These are phyloP conservation scores for Eupeodes latifasciatus DNA, from an alignment of 2,888 invertebrate species.

Conservation along the genomic window DNA sequence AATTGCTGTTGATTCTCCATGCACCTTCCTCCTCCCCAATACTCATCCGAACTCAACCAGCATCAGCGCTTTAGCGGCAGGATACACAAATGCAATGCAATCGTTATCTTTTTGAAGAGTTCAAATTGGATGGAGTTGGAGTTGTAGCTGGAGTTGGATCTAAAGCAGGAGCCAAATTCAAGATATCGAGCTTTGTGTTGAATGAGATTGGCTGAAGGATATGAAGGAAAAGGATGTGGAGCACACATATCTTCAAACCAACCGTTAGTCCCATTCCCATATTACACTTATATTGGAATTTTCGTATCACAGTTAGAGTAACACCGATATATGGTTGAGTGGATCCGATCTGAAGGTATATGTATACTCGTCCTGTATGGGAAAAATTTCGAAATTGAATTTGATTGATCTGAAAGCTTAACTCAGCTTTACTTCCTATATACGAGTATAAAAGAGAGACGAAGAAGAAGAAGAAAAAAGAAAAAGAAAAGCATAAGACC, in stretches of 20 bases:
- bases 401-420: constrained; percentile 59
- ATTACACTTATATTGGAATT: constrained; percentile 23
- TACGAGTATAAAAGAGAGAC: not conserved
- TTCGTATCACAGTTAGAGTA: not conserved
- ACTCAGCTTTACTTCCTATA: constrained; percentile 1
- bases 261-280: not conserved
- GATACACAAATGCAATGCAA: constrained; percentile 59
- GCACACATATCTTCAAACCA: not conserved
- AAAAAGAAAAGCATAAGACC: not conserved
- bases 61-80: not conserved
- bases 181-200: constrained; percentile 6
- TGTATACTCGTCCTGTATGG: not conserved
- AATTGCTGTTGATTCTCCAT: constrained; percentile 67
- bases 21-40: not conserved
- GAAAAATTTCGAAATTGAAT: constrained; percentile 40
- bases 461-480: not conserved
- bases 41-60: not conserved
- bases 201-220: constrained; percentile 23
- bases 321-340: not conserved
- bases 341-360: no score
- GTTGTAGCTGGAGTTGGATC: no score
- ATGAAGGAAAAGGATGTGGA: constrained; percentile 17
- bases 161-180: not conserved
- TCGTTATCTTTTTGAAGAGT: constrained; percentile 52
- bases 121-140: constrained; percentile 42